phyloP scores from a whole-genome alignment of 2,113 vertebrate genomes.

The Lanius collurio region DNA sequence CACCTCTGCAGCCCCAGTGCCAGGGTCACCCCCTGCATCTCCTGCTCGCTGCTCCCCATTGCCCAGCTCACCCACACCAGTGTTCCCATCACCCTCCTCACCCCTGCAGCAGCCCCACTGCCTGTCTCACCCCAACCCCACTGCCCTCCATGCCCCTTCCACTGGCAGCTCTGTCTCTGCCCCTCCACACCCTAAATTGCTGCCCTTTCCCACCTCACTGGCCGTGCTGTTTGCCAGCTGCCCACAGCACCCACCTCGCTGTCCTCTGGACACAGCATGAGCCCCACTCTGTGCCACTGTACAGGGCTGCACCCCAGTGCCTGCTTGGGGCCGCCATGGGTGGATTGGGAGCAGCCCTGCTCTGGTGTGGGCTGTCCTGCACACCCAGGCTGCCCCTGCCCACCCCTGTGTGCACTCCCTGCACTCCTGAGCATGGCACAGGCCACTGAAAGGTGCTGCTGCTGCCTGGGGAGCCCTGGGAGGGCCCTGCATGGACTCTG shows the following conservation, averaged over 20 bases:
- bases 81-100: neutral
- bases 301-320: neutral
- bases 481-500: neutral
- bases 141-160: neutral
- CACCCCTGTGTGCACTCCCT: neutral
- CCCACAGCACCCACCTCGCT: rapidly evolving
- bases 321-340: rapidly evolving
- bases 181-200: neutral
- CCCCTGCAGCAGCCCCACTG: neutral
- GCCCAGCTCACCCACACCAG: neutral
- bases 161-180: neutral
- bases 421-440: neutral
- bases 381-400: neutral
- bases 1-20: neutral
- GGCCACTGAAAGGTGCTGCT: neutral
- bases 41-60: neutral
- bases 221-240: neutral
- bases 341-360: neutral
- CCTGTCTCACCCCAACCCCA: neutral
- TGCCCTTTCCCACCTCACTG: neutral
- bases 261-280: neutral
- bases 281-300: neutral
- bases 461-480: neutral
- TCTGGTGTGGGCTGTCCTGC: neutral
- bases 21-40: neutral